Percentiles rank a stretch among this genome's conserved stretches.
Conservation (phyloP, 2,888 invertebrate species). For the Tupiocoris notatus region DNA sequence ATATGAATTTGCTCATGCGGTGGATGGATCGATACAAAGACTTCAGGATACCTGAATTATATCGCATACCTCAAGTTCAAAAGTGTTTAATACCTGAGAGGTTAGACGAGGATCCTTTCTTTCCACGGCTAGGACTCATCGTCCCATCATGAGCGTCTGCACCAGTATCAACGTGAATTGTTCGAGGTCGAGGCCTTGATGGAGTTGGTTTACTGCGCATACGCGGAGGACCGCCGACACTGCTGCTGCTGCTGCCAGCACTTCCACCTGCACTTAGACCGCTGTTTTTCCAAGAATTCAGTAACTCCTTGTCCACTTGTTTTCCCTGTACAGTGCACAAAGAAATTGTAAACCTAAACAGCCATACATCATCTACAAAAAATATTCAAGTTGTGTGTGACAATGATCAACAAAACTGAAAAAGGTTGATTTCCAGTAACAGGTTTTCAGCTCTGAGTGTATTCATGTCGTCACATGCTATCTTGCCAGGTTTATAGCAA, state of each 20-base stretch:
- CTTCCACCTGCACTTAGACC: conserved; percentile 44
- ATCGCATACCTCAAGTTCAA: neutral
- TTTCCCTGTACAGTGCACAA: no score
- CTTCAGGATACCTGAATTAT: neutral
- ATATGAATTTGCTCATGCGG: no score
- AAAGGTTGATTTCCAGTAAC: no score
- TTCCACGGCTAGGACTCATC: conserved; percentile 68
- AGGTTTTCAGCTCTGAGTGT: no score
- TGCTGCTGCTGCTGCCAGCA: conserved; percentile 38
- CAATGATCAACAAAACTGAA: no score
- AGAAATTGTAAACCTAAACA: no score
- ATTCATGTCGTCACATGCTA: no score
- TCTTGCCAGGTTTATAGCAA: no score
- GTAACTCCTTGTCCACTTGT: conserved; percentile 70
- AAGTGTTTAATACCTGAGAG: conserved; percentile 66
- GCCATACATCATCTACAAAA: no score
- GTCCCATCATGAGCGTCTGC: conserved; percentile 75
- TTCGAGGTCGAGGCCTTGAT: conserved; percentile 77
- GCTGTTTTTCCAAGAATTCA: conserved; percentile 59
- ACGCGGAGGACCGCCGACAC: conserved; percentile 56
- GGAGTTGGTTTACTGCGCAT: conserved; percentile 64
- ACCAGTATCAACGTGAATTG: conserved; percentile 83
- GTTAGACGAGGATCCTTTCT: conserved; percentile 79
- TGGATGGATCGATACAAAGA: no score
- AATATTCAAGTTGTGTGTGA: no score